Base-by-base conservation (phyloP, 2,888 invertebrate species). In the Himalopsyche japonica region DNA sequence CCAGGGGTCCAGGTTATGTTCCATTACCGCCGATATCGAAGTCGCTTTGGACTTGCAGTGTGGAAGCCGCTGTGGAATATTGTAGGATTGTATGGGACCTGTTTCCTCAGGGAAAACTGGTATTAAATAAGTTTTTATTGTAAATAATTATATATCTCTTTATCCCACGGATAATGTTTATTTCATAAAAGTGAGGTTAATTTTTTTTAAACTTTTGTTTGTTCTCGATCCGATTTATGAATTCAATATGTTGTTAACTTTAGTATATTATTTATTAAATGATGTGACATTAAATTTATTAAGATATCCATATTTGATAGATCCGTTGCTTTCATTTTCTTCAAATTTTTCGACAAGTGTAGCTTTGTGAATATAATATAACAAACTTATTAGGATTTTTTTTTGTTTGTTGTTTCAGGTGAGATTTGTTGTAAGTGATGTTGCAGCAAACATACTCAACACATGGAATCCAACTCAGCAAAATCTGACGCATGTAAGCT, bases 81-180 rank as follows among this genome's bases (percentile, higher is more conserved):
- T 98, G 98, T 88, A 94, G 99, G 32, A 97, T 99, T 88, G 97
- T 98, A 0, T 98, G 98, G 97, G 99, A 99, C 91, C 92, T 99
- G n/a, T 99, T 98, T 92, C 98, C 98, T 0, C 94, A 94, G 85
- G 96, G 96, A 85, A 97, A 98, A 93, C 91, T 97, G 90, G 97
- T 97, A 92, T 90, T 91, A 85, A 76, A 27, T 80, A 34, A 4
- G 15, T 37, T 43, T 43, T 34, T 43, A 20, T 37, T n/a, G 20
- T 32, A 27, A 3, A 43, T 37, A 34, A 7, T 34, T 6, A 15
- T 43, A 4, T 43, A 15, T 37, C 4, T 37, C 7, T 12, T 64
- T 20, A 24, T 32, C 4, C 5, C 15, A 27, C 12, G 27, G 18
- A 15, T 49, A 49, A 4, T 49, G 5, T 49, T 5, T 49, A 18